Evolutionary conservation across 2,888 invertebrate species (phyloP).

Genomic region (Nephrotoma appendiculata): DNA sequence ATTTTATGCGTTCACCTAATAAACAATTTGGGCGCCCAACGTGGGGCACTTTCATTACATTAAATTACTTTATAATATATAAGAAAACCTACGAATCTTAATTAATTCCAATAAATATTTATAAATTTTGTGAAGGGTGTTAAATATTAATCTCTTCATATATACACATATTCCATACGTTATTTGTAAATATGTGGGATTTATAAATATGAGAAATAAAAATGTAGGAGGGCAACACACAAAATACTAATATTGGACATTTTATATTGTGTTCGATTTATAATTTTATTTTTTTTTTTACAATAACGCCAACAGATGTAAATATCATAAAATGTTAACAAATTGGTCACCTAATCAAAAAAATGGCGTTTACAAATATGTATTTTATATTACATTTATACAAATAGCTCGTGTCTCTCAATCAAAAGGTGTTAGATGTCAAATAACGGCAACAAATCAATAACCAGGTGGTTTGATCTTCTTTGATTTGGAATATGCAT

Average conservation of each 20-base stretch:
- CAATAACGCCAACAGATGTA: background rate
- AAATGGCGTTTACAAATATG: background rate
- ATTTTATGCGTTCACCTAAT: background rate
- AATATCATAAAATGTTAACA: background rate
- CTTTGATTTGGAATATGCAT: background rate
- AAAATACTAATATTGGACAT: background rate
- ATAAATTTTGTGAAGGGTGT: background rate
- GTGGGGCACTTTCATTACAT: background rate
- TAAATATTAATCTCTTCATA: background rate
- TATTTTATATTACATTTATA: background rate
- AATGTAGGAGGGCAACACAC: background rate
- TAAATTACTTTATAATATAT: background rate
- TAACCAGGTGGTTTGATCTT: background rate
- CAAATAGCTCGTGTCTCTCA: background rate
- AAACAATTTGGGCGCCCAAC: background rate
- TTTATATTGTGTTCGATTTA: background rate
- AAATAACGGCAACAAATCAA: background rate
- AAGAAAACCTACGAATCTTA: background rate
- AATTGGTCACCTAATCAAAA: background rate
- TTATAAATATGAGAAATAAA: background rate
- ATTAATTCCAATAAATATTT: background rate
- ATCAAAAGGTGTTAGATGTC: background rate
- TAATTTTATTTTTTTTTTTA: background rate
- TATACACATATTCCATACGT: background rate
- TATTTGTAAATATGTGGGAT: background rate